Evolutionary conservation across 2,888 invertebrate species (phyloP).

Genomic region (Hirtodrosophila confusa): DNA sequence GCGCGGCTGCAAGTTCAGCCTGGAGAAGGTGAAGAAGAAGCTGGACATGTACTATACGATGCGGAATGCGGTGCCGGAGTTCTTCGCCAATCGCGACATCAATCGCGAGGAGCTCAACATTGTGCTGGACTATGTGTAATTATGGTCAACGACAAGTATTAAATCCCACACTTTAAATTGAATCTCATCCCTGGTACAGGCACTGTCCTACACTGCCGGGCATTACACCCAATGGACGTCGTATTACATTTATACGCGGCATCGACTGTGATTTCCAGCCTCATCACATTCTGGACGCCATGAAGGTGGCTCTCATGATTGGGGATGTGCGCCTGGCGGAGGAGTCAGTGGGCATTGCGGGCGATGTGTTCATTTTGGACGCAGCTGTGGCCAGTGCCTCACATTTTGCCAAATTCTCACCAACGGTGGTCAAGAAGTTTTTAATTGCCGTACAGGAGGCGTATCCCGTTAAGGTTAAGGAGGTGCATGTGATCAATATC

Average conservation of each 20-base stretch:
- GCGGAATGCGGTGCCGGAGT: conserved; percentile 92
- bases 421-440: conserved; percentile 92
- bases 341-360: conserved; percentile 92
- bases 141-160: conserved; percentile 35
- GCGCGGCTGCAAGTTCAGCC: conserved; percentile 93
- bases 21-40: conserved; percentile 93
- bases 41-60: conserved; percentile 95
- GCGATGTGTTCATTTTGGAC: conserved; percentile 92
- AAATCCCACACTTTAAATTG: not conserved
- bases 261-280: conserved; percentile 89
- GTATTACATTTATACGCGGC: conserved; percentile 90
- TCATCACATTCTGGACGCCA: conserved; percentile 90
- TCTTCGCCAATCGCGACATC: conserved; percentile 91
- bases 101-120: conserved; percentile 89
- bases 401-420: conserved; percentile 94
- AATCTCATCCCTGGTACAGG: conserved; percentile 82
- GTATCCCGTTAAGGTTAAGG: conserved; percentile 94
- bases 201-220: conserved; percentile 92
- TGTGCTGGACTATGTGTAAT: conserved; percentile 89
- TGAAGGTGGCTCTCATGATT: conserved; percentile 93
- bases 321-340: conserved; percentile 92
- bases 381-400: conserved; percentile 91
- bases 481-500: conserved; percentile 93
- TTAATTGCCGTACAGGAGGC: conserved; percentile 94
- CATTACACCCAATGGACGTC: conserved; percentile 91